A percentile compares a stretch with the other conserved stretches of the same genome.
phyloP scores from a whole-genome alignment of 2,113 vertebrate genomes.

The Indri indri region DNA sequence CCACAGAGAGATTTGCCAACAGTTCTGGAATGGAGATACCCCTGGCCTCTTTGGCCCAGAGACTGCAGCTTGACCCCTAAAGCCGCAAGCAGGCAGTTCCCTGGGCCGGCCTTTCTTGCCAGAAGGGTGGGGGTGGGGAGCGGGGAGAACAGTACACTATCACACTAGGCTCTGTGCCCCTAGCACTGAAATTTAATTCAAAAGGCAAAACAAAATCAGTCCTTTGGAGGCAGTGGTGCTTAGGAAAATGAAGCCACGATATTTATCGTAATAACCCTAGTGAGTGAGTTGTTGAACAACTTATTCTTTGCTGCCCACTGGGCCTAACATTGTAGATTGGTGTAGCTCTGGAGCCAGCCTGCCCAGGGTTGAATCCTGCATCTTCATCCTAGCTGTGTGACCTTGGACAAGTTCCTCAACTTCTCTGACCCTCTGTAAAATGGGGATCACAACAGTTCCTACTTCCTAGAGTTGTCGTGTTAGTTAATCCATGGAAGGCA shows the following conservation, averaged over 20 bases:
- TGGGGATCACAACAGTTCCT: neutral
- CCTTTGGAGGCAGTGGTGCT: neutral
- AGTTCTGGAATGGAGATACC: neutral
- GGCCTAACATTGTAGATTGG: neutral
- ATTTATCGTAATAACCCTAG: neutral
- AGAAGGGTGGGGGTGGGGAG: neutral
- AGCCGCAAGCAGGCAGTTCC: neutral
- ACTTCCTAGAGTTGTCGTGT: neutral
- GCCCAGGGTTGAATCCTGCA: too few species aligned
- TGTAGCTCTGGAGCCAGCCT: neutral
- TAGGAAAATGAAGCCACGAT: neutral
- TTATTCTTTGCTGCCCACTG: neutral
- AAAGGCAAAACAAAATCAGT: neutral
- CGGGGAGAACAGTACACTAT: neutral
- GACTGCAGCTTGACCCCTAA: neutral
- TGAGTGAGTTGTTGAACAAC: accelerated
- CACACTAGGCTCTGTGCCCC: neutral
- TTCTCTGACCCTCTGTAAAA: neutral
- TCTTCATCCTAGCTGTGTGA: neutral
- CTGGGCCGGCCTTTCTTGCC: neutral
- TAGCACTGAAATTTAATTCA: neutral
- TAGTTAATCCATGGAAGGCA: neutral
- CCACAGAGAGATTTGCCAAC: neutral
- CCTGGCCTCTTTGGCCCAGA: constrained; percentile 14
- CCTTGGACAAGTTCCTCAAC: neutral